phyloP scores from a whole-genome alignment of 1,140 invertebrate genomes.

The Pinna nobilis region DNA sequence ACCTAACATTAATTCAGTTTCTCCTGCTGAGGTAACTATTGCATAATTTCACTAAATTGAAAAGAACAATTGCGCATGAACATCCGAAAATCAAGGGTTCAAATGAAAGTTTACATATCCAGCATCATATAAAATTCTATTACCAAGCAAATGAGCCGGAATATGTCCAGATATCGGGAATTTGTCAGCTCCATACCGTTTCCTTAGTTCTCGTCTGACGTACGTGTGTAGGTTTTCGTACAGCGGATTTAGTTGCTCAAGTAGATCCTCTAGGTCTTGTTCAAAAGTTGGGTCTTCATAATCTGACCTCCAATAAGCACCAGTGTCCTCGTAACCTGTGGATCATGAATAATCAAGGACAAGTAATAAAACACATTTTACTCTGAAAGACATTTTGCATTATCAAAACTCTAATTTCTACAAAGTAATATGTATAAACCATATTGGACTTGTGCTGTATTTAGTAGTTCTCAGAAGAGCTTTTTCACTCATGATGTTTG shows the following conservation, averaged over 20 bases:
- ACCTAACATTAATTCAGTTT: too few relatives aligned
- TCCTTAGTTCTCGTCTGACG: conserved; percentile 86
- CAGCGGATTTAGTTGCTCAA: conserved; percentile 88
- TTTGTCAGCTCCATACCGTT: conserved; percentile 73
- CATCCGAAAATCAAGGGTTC: too few relatives aligned
- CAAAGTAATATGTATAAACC: too few relatives aligned
- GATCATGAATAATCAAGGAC: too few relatives aligned
- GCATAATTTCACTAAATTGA: neutral
- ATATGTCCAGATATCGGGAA: conserved; percentile 66
- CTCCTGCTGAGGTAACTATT: too few relatives aligned
- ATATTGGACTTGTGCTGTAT: too few relatives aligned
- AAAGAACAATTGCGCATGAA: neutral
- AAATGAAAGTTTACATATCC: too few relatives aligned
- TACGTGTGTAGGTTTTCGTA: conserved; percentile 93
- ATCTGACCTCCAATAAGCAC: conserved; percentile 78
- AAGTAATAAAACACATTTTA: too few relatives aligned
- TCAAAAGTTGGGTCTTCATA: conserved; percentile 71
- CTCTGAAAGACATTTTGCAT: too few relatives aligned
- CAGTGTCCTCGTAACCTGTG: conserved; percentile 79
- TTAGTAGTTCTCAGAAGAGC: too few relatives aligned
- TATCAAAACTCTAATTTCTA: too few relatives aligned
- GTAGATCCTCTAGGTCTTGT: conserved; percentile 84
- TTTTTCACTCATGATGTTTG: too few relatives aligned
- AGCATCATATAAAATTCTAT: conserved; percentile 32
- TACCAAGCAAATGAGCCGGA: conserved; percentile 78